Conservation (phyloP, 2,113 vertebrate genomes). For the Hippocampus comes region DNA sequence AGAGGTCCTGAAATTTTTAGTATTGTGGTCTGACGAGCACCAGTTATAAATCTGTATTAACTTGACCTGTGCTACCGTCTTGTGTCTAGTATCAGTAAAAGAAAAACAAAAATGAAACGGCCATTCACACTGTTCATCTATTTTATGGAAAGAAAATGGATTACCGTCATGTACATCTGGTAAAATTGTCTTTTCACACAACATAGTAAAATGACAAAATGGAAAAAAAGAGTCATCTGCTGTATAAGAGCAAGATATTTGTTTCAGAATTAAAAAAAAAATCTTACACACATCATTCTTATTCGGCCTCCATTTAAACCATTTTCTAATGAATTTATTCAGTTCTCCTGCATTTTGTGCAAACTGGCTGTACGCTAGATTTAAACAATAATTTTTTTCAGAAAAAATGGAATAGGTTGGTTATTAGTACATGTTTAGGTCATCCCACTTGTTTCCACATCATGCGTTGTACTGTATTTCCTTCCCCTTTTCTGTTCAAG, state of each 20-base stretch:
- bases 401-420: too few species aligned
- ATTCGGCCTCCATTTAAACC: not conserved
- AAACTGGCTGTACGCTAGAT: not conserved
- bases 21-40: not conserved
- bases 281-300: not conserved
- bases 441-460: not conserved
- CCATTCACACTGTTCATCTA: not conserved
- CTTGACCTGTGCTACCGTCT: not conserved
- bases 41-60: not conserved
- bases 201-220: too few species aligned
- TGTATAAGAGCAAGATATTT: not conserved
- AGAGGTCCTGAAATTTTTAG: not conserved
- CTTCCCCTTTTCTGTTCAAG: slow-evolving; percentile 10
- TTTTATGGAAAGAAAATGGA: too few species aligned
- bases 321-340: too few species aligned
- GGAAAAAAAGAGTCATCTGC: not conserved
- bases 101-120: not conserved
- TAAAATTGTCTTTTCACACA: too few species aligned
- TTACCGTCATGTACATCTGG: too few species aligned
- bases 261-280: not conserved
- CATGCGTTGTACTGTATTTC: not conserved
- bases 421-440: not conserved
- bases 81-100: not conserved
- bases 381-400: not conserved
- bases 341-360: not conserved